Base-by-base conservation (phyloP, 2,888 invertebrate species). In the Aphidoletes aphidimyza region DNA sequence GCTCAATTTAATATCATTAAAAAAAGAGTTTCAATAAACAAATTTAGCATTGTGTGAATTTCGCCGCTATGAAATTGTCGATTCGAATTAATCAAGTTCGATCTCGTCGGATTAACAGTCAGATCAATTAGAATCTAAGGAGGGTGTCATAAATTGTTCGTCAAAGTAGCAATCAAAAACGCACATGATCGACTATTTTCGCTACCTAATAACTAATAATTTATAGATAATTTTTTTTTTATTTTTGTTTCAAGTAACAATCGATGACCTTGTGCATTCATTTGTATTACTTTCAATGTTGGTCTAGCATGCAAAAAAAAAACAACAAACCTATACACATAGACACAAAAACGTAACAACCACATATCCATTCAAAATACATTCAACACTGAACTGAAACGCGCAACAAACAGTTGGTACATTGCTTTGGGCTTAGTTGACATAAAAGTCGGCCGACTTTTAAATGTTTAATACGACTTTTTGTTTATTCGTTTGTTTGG, bases 191-290 rank as follows among this genome's bases (percentile, higher is more conserved):
- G n/a, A 34, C 0, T 17, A 78, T 78, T 69, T 30, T 36, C n/a
- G 36, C 14, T 78, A 5, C 36, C 37, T n/a, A 34, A n/a, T n/a
- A 78, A 78, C 78, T 36, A 78, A 6, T 34, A 37, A 78, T 36
- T 78, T 78, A 6, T 78, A 78, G n/a, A 36, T 83, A 84, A 45
- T 69, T 34, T 69, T 42, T 6, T 42, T 9, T 9, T 9, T 42
- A 42, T 42, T 42, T 6, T 42, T 9, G n/a, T n/a, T n/a, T 54
- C 69, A 69, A 69, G 69, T 34, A 69, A 69, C 69, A 69, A 69
- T 0, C 69, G 30, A 30, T 14, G 69, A 69, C 69, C 69, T 69
- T 69, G 69, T 26, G 34, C 14, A 54, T 3, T 26, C 54, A 54
- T 34, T 3, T 69, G 69, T 69, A 9, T 69, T 30, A 69, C 69